Evolutionary conservation across 2,113 vertebrate genomes (phyloP), one percentile per base, ranked within the genome.

Genomic region (Ascaphus truei): DNA sequence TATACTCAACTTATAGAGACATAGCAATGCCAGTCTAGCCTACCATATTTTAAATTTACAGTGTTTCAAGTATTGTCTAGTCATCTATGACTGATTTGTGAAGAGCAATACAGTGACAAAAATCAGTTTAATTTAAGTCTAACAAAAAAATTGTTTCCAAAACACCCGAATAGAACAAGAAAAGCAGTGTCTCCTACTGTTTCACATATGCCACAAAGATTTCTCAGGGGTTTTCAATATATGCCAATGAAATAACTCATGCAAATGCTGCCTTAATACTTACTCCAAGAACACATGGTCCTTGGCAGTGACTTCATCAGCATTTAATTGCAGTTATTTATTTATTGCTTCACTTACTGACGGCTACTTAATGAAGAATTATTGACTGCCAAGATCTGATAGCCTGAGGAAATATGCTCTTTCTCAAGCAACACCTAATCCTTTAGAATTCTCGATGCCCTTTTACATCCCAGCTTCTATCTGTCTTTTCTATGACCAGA

Each of bases 271-370:
- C 37, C 39, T 52, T 65, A 26, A 29, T 55, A 55, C 50, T 31
- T 53, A 53, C 37, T 65, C 23, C 26, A 52, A 53, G 30, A 65
- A 52, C 62, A 52, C 34, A 39, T 58, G 56, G 56, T 58, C 22
- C 56, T 58, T 58, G 56, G 56, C 56, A 58, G 56, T 58, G 39
- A 45, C 41, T 45, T 16, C n/a, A 18, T 13, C 20, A 58, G 22
- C 33, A 58, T 58, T 58, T 58, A 58, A 26, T 25, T 58, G 56
- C 34, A 37, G 33, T 43, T 41, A 43, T 13, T 52, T 39, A 64
- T 55, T 30, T 41, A 65, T 41, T 41, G 33, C 47, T 26, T 63
- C 7, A 41, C 5, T 15, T 30, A 65, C 50, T 41, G n/a, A 37
- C 39, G 22, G 45, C 47, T 52, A 22, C 22, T 20, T 41, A 58